Evolutionary conservation across 2,113 vertebrate genomes (phyloP).

Genomic region (Cervus canadensis): DNA sequence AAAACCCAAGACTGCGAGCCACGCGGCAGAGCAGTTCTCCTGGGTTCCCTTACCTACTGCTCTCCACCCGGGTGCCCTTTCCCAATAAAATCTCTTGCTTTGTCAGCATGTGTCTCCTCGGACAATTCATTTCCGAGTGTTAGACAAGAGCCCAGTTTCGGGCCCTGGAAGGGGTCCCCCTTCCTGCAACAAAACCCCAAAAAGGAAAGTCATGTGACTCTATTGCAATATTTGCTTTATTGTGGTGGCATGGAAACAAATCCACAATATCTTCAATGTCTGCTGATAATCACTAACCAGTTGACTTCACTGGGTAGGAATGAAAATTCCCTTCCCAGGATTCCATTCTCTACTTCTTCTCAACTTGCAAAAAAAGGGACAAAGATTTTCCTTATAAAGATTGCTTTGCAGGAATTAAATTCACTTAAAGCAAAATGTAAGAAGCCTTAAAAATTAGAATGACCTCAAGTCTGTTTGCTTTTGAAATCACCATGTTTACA

Average conservation of each 20-base stretch:
- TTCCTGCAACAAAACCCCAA: too few relatives aligned
- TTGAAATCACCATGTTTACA: background rate
- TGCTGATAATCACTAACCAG: background rate
- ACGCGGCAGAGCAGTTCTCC: too few relatives aligned
- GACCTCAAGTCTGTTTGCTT: background rate
- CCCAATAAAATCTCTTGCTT: too few relatives aligned
- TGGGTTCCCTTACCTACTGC: too few relatives aligned
- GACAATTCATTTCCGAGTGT: too few relatives aligned
- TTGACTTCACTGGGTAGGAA: background rate
- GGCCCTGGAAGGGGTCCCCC: too few relatives aligned
- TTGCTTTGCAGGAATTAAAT: background rate
- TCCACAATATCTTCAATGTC: background rate
- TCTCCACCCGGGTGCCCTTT: too few relatives aligned
- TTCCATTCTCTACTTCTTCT: background rate
- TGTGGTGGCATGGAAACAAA: background rate
- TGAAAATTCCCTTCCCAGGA: background rate
- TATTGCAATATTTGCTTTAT: background rate
- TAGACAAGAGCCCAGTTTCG: too few relatives aligned
- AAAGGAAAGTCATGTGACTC: background rate
- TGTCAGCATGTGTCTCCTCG: too few relatives aligned
- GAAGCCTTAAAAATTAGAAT: slow-evolving; percentile 7
- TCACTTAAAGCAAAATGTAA: slow-evolving; percentile 16
- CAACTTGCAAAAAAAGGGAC: background rate
- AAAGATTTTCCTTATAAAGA: background rate
- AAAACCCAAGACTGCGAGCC: too few relatives aligned